Base-by-base conservation (phyloP, 2,113 vertebrate genomes). In the Rynchops niger region DNA sequence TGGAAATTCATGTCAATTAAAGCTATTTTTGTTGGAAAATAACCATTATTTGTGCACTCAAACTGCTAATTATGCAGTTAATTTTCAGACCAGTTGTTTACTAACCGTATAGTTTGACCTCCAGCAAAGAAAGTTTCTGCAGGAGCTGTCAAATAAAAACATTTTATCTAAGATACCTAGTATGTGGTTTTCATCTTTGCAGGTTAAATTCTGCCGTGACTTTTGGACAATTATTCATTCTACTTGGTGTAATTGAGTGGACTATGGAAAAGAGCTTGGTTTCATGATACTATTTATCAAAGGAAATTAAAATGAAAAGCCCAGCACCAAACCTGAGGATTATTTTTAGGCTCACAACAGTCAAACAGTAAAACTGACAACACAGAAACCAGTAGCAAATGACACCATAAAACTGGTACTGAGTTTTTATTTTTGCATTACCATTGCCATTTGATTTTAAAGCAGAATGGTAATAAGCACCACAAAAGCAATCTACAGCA, bases 61-160 rank as follows among this genome's bases (percentile, higher is more conserved):
- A 91, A 76, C 18, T 89, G 12, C 8, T 80, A 93, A 88, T 82
- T 53, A 69, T 9, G 5, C 22, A 61, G 43, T 40, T 82, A 72
- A 53, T 94, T 74, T 96, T 96, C 70, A 77, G 56, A 85, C 36
- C 34, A 22, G 36, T 70, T 96, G 49, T 90, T 95, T 70, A 53
- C 58, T 71, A 74, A 79, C 38, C 78, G 15, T n/a, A 52, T 78
- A 70, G 5, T 79, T 89, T 82, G 81, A 82, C 82, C 34, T 96
- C 90, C 49, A 87, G 43, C 36, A 69, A 95, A 80, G 36, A 66
- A 32, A 29, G 45, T 79, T 87, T 73, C 42, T 94, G 21, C 43
- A 72, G 52, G 9, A 87, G 36, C 21, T 93, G 65, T 69, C 70
- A 95, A 89, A 79, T 40, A 61, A 47, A 89, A 82, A 3, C 18